Base-by-base conservation (phyloP, 2,888 invertebrate species). In the Metalampra italica region DNA sequence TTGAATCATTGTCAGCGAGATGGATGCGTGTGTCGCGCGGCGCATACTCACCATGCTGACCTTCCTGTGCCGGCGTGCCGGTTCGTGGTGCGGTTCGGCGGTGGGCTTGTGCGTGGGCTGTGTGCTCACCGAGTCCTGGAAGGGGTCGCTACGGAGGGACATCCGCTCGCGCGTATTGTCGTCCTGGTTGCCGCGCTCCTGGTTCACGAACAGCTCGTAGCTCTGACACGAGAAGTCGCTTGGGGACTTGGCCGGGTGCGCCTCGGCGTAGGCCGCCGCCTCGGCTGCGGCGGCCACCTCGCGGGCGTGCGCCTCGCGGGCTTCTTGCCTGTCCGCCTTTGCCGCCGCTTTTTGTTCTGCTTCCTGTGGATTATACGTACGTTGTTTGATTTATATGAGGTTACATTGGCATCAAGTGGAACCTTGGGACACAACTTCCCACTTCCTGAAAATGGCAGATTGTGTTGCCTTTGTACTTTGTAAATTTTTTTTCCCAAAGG, bases 161-260 rank as follows among this genome's bases (percentile, higher is more conserved):
- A 97, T 97, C 85, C 96, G 94, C 83, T 96, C 96, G 84, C 95
- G 94, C 71, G 94, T 94, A 91, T 96, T 95, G 92, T 96, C 96
- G 82, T 96, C 96, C 75, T 94, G 94, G 83, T 94, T 94, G 69
- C 95, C 95, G 70, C 95, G 95, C 73, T 96, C 96, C 80, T 96
- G 96, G 71, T 94, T 95, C 62, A 96, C 95, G 88, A 96, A 97
- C 64, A 96, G 91, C 88, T 97, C 97, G 91, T 97, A 97, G 84
- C 97, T 97, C 79, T 95, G 95, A 82, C 96, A 96, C 54, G 97
- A 97, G 82, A 94, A 94, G 82, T 95, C 96, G 57, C 97, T 97
- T 44, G 97, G 97, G 49, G 97, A 97, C 84, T 97, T 97, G 60
- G 95, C 94, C 56, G 94, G 91, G 49, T 92, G 93, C 38, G 92